Evolutionary conservation across 2,797 vertebrate genomes (phyloP).

Genomic region (Aeoliscus strigatus): DNA sequence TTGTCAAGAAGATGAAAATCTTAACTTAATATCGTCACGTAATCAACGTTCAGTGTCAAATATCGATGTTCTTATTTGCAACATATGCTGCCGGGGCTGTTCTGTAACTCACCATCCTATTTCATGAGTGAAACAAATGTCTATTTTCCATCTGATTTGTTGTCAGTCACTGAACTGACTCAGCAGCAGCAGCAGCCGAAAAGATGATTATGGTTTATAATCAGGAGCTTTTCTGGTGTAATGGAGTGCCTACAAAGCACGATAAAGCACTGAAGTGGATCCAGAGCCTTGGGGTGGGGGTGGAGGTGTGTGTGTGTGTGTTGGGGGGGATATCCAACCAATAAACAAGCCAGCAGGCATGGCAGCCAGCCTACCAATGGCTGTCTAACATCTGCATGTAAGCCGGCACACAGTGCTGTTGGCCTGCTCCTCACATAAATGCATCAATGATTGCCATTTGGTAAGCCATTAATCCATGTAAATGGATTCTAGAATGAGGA

Average conservation of each 20-base stretch:
- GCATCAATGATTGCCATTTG: conserved; percentile 79
- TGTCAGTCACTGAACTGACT: conserved; percentile 54
- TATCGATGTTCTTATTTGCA: background rate
- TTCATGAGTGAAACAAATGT: conserved; percentile 19
- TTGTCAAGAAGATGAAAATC: no score
- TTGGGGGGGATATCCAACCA: conserved; percentile 63
- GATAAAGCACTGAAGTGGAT: conserved; percentile 68
- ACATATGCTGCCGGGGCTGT: background rate
- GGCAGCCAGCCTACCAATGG: conserved; percentile 63
- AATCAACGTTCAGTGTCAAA: background rate
- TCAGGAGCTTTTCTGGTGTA: conserved; percentile 68
- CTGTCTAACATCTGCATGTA: conserved; percentile 67
- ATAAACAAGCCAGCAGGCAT: conserved; percentile 60
- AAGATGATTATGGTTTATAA: conserved; percentile 68
- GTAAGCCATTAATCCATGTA: conserved; percentile 80
- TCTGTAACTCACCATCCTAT: conserved; percentile 10
- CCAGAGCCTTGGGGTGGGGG: conserved; percentile 58
- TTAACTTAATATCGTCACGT: no score
- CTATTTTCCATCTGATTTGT: conserved; percentile 36
- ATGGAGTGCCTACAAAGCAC: conserved; percentile 68
- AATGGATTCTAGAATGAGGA: conserved; percentile 76
- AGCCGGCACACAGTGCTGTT: conserved; percentile 66
- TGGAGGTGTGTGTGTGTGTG: no score
- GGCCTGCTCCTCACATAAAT: conserved; percentile 70
- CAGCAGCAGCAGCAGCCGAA: conserved; percentile 43